A percentile compares a stretch with the other conserved stretches of the same genome.
These are phyloP conservation scores for Drosophila hawaiiensis DNA, from an alignment of 2,888 invertebrate genomes.

Conservation along the genomic window DNA sequence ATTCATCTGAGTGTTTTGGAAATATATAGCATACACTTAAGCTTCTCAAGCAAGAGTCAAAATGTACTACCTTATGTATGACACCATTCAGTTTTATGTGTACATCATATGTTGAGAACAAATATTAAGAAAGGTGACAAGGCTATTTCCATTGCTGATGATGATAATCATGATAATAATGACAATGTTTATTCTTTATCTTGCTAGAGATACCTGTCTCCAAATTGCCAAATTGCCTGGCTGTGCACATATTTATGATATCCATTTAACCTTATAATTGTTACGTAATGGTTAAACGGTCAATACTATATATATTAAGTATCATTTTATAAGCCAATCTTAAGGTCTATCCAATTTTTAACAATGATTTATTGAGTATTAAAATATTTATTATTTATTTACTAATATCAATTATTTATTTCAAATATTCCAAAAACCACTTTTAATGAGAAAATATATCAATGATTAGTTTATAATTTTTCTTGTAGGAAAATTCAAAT, in stretches of 20 bases:
- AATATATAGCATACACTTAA: constrained; percentile 33
- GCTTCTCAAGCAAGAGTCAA: not conserved
- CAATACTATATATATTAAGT: not conserved
- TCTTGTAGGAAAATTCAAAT: not conserved
- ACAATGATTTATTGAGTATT: not conserved
- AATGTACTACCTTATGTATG: not conserved
- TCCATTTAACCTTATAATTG: not conserved
- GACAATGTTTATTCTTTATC: not conserved
- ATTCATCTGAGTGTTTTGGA: not conserved
- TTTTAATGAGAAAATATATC: no score
- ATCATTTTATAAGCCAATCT: not conserved
- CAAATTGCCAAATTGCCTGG: not conserved
- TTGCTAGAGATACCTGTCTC: not conserved
- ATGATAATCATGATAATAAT: not conserved
- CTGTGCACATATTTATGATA: not conserved
- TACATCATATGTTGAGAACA: not conserved
- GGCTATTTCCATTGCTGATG: not conserved
- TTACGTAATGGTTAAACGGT: not conserved
- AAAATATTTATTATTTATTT: not conserved
- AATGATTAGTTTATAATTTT: not conserved
- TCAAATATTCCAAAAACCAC: not conserved
- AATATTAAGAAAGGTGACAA: not conserved
- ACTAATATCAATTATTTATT: not conserved
- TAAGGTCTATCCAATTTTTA: not conserved
- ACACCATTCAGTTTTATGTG: not conserved